A percentile compares a stretch with the other conserved stretches of the same genome.
Evolutionary conservation across 2,113 vertebrate species (phyloP).

Genomic region (Phaethon lepturus): DNA sequence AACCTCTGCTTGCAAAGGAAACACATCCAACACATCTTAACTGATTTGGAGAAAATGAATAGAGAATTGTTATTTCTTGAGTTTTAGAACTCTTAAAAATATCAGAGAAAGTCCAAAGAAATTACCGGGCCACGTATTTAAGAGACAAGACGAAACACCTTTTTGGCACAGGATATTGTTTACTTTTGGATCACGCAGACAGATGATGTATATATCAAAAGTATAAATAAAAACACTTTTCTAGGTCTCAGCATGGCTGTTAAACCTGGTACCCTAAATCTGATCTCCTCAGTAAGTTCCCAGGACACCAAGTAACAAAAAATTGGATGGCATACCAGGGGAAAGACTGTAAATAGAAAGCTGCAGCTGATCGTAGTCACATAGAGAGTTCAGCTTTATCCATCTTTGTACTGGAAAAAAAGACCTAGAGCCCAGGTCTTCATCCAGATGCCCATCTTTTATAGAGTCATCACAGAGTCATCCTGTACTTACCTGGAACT

Average conservation of each 20-base stretch:
- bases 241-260: not conserved
- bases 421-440: not conserved
- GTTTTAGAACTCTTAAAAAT: not conserved
- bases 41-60: not conserved
- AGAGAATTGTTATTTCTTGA: not conserved
- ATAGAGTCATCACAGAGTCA: not conserved
- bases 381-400: not conserved
- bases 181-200: not conserved
- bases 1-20: not conserved
- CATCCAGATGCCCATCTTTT: not conserved
- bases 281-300: not conserved
- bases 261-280: not conserved
- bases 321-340: not conserved
- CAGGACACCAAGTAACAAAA: not conserved
- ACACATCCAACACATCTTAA: not conserved
- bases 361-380: not conserved
- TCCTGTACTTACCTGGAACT: not conserved
- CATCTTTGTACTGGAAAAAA: not conserved
- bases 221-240: not conserved
- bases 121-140: not conserved
- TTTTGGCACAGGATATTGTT: not conserved
- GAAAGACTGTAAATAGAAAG: rapidly evolving
- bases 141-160: not conserved
- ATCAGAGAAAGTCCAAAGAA: not conserved
- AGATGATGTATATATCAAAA: not conserved